These are phyloP conservation scores for Syritta pipiens DNA, from an alignment of 2,888 invertebrate genomes.

Conservation along the genomic window DNA sequence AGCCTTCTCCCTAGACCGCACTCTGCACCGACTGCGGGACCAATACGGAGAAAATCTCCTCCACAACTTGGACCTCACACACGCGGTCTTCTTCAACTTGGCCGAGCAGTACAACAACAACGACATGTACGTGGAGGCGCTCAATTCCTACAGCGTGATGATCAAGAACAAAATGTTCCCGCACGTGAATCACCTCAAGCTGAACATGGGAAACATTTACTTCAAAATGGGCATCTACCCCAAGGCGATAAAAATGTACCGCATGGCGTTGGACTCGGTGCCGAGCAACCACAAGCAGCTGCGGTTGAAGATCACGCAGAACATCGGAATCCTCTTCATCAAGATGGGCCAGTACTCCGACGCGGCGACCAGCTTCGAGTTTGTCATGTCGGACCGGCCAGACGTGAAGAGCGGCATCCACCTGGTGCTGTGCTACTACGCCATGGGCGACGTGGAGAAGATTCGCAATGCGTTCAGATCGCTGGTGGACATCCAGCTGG, in stretches of 20 bases:
- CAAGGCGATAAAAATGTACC: conserved; percentile 97
- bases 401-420: conserved; percentile 94
- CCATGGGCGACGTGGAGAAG: conserved; percentile 94
- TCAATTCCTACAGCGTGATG: conserved; percentile 96
- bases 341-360: conserved; percentile 98
- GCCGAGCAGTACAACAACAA: conserved; percentile 96
- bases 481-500: conserved; percentile 91
- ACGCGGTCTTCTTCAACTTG: conserved; percentile 96
- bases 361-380: conserved; percentile 97
- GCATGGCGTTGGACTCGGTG: conserved; percentile 98
- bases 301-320: conserved; percentile 97
- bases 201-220: conserved; percentile 99
- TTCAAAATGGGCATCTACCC: conserved; percentile 95
- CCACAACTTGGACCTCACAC: conserved; percentile 97
- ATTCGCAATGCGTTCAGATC: conserved; percentile 96
- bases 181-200: conserved; percentile 94
- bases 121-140: conserved; percentile 96
- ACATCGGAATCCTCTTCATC: conserved; percentile 93
- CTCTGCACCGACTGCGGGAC: conserved; percentile 93
- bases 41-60: conserved; percentile 93
- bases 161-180: conserved; percentile 96
- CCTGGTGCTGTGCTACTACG: conserved; percentile 91
- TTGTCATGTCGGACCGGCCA: conserved; percentile 97
- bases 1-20: conserved; percentile 95
- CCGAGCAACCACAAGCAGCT: conserved; percentile 95